A percentile compares a stretch with the other conserved stretches of the same genome.
These are phyloP conservation scores for Molanna angustata DNA, from an alignment of 2,888 invertebrate species.

Conservation along the genomic window DNA sequence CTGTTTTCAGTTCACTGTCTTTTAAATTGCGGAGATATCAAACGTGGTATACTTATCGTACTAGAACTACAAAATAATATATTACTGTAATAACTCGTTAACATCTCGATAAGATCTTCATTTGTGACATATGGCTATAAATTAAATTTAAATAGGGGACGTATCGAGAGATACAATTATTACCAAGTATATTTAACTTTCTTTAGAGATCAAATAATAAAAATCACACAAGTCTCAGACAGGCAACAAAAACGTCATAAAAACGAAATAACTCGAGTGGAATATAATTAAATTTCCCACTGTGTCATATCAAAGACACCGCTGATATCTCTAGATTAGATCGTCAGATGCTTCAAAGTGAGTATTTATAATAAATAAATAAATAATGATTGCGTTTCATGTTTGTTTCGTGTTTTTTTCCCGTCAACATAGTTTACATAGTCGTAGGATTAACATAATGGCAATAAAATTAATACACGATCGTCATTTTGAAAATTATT, in stretches of 20 bases:
- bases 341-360: not conserved
- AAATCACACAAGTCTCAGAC: too few species aligned
- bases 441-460: too few species aligned
- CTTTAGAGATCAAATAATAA: slow-evolving; percentile 11
- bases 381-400: not conserved
- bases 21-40: too few species aligned
- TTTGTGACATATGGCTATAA: slow-evolving; percentile 2
- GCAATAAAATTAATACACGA: too few species aligned
- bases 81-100: not conserved
- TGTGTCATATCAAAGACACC: slow-evolving; percentile 15
- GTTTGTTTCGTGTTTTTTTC: too few species aligned
- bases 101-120: not conserved
- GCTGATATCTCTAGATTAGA: not conserved
- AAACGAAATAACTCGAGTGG: slow-evolving; percentile 5
- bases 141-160: not conserved
- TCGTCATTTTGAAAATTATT: too few species aligned
- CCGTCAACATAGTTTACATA: too few species aligned
- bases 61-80: too few species aligned
- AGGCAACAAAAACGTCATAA: slow-evolving; percentile 1
- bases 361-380: not conserved
- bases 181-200: slow-evolving; percentile 3
- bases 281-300: slow-evolving; percentile 6
- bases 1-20: too few species aligned
- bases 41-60: too few species aligned
- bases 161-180: not conserved